Percentiles rank a stretch among this genome's conserved stretches.
Conservation (phyloP, 2,888 invertebrate species). For the Drosophila anceps region DNA sequence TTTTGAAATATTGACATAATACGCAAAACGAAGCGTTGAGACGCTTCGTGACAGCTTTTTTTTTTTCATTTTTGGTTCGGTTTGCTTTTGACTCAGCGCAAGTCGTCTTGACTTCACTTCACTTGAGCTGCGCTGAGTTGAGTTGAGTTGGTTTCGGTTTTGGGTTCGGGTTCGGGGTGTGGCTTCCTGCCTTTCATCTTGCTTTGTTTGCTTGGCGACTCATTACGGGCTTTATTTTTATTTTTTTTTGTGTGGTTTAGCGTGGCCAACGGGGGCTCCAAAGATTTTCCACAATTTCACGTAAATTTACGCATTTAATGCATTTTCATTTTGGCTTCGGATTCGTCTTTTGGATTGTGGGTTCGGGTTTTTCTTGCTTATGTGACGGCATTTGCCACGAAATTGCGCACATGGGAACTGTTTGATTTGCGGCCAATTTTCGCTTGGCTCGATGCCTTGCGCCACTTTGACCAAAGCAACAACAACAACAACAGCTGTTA, state of each 20-base stretch:
- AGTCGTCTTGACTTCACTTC: slow-evolving; percentile 16
- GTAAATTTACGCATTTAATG: slow-evolving; percentile 56
- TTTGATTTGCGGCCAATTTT: slow-evolving; percentile 77
- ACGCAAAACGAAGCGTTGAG: slow-evolving; percentile 21
- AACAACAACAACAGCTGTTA: slow-evolving; percentile 49
- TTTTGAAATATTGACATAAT: slow-evolving; percentile 63
- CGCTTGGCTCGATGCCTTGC: slow-evolving; percentile 68
- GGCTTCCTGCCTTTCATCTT: slow-evolving; percentile 65
- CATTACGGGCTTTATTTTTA: slow-evolving; percentile 38
- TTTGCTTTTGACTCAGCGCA: slow-evolving; percentile 11
- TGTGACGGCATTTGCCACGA: slow-evolving; percentile 66
- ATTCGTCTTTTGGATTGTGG: slow-evolving; percentile 25
- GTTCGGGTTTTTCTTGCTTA: slow-evolving; percentile 60
- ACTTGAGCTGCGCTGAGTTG: slow-evolving; percentile 4
- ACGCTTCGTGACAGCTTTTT: slow-evolving; percentile 9
- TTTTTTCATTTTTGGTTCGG: slow-evolving; percentile 7
- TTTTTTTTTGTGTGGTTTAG: background rate
- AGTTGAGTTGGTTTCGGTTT: slow-evolving; percentile 7
- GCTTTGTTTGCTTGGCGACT: slow-evolving; percentile 26
- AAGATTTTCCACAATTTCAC: slow-evolving; percentile 47
- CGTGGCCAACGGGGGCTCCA: background rate
- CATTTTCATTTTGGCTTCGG: slow-evolving; percentile 25
- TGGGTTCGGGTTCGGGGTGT: slow-evolving; percentile 47
- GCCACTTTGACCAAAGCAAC: slow-evolving; percentile 50
- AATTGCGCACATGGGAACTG: slow-evolving; percentile 81